Evolutionary conservation across 2,888 invertebrate genomes (phyloP).

Genomic region (Teleiodes luculella): DNA sequence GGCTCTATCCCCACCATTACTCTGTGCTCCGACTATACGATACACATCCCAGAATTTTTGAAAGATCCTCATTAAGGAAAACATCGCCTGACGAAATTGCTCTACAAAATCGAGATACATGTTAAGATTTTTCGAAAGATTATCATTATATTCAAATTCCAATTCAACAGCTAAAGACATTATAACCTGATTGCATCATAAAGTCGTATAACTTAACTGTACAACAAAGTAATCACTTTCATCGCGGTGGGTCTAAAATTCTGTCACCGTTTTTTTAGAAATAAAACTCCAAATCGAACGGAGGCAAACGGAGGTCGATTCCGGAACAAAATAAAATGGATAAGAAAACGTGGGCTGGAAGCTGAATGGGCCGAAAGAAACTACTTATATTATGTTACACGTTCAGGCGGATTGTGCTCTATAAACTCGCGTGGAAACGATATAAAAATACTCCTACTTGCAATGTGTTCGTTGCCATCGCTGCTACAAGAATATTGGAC

Average conservation of each 20-base stretch:
- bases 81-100: neutral
- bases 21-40: slow-evolving; percentile 15
- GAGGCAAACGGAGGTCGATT: slow-evolving; percentile 15
- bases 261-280: slow-evolving; percentile 8
- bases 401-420: slow-evolving; percentile 10
- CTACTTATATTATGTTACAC: slow-evolving; percentile 14
- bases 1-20: slow-evolving; percentile 10
- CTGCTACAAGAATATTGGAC: neutral
- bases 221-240: slow-evolving; percentile 9
- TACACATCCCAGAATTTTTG: slow-evolving; percentile 49
- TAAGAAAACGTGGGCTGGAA: slow-evolving; percentile 18
- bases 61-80: slow-evolving; percentile 43
- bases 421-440: slow-evolving; percentile 2
- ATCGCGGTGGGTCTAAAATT: slow-evolving; percentile 12
- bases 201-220: slow-evolving; percentile 2
- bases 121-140: neutral
- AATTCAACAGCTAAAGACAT: slow-evolving; percentile 12
- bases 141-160: neutral
- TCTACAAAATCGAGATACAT: neutral
- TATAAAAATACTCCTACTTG: slow-evolving; percentile 10
- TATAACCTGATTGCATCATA: slow-evolving; percentile 16
- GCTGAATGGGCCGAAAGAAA: slow-evolving; percentile 11
- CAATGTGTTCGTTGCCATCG: neutral
- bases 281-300: slow-evolving; percentile 11
- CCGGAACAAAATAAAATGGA: slow-evolving; percentile 18